Conservation (phyloP, 2,888 invertebrate genomes). For the Tiliacea aurago region DNA sequence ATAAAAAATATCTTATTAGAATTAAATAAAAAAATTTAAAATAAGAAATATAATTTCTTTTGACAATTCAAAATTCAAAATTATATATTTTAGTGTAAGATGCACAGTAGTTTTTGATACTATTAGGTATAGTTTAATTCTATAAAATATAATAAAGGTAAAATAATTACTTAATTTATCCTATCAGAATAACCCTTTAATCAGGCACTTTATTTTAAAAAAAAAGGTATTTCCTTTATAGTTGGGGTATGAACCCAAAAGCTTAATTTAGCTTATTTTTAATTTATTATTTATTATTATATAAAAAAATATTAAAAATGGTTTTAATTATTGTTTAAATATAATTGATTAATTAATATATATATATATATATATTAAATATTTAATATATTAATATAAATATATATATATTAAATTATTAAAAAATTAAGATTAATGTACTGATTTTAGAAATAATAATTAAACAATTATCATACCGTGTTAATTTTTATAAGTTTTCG, state of each 20-base stretch:
- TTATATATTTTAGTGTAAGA: slow-evolving; percentile 91
- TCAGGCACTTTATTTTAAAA: slow-evolving; percentile 72
- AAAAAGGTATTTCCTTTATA: slow-evolving; percentile 64
- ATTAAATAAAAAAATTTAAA: slow-evolving; percentile 87
- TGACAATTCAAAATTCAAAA: slow-evolving; percentile 73
- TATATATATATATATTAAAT: slow-evolving; percentile 65
- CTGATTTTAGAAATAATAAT: too few relatives aligned
- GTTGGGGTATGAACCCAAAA: slow-evolving; percentile 92
- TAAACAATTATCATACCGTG: too few relatives aligned
- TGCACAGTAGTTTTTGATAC: slow-evolving; percentile 91
- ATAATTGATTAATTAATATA: slow-evolving; percentile 43
- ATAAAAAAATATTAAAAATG: slow-evolving; percentile 69
- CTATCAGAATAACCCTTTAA: too few relatives aligned
- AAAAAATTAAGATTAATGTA: slow-evolving; percentile 66
- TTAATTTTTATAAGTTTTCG: too few relatives aligned
- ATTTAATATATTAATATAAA: slow-evolving; percentile 65
- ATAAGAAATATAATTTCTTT: slow-evolving; percentile 89
- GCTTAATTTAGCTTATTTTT: slow-evolving; percentile 91
- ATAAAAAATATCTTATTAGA: slow-evolving; percentile 89
- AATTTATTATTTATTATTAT: slow-evolving; percentile 69
- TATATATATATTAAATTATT: slow-evolving; percentile 64
- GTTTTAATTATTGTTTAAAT: slow-evolving; percentile 55
- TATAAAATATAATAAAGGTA: too few relatives aligned
- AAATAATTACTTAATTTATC: too few relatives aligned
- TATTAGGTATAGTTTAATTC: slow-evolving; percentile 80